A percentile compares a stretch with the other conserved stretches of the same genome.
Evolutionary conservation across 2,888 invertebrate genomes (phyloP).

Genomic region (Parnassius apollo): DNA sequence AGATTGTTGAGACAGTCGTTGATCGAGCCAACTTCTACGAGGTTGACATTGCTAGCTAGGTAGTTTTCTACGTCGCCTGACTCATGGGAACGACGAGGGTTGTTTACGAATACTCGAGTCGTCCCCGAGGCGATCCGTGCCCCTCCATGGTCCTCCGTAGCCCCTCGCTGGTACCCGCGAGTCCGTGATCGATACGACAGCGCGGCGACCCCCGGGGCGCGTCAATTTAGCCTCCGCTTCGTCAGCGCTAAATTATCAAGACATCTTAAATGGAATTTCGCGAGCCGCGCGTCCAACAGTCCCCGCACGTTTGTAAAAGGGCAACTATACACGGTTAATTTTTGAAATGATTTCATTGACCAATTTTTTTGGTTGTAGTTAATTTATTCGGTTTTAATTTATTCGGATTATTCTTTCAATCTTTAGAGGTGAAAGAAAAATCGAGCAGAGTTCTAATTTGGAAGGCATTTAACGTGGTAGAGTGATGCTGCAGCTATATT

Average conservation of each 20-base stretch:
- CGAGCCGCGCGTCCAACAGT: slow-evolving; percentile 58
- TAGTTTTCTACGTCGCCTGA: slow-evolving; percentile 19
- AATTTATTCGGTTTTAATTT: too few relatives aligned
- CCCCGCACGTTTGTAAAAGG: slow-evolving; percentile 31
- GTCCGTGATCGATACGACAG: slow-evolving; percentile 66
- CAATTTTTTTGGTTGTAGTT: neutral
- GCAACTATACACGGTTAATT: slow-evolving; percentile 3
- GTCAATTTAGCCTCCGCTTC: slow-evolving; percentile 74
- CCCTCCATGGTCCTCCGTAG: slow-evolving; percentile 31
- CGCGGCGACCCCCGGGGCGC: slow-evolving; percentile 65
- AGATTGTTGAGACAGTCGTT: neutral
- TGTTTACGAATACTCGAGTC: slow-evolving; percentile 59
- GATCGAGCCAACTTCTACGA: slow-evolving; percentile 8
- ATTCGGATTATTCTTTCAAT: too few relatives aligned
- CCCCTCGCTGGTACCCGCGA: slow-evolving; percentile 42
- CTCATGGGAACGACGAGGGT: slow-evolving; percentile 48
- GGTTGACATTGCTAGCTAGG: slow-evolving; percentile 1
- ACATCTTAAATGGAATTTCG: slow-evolving; percentile 80
- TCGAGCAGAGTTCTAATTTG: too few relatives aligned
- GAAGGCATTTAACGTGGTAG: too few relatives aligned
- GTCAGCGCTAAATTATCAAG: slow-evolving; percentile 79
- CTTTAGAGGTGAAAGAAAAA: too few relatives aligned
- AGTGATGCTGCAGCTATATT: too few relatives aligned
- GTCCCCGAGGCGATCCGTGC: slow-evolving; percentile 27
- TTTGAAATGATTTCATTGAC: neutral